phyloP scores from a whole-genome alignment of 2,888 invertebrate genomes.

The Spisula subtruncata region DNA sequence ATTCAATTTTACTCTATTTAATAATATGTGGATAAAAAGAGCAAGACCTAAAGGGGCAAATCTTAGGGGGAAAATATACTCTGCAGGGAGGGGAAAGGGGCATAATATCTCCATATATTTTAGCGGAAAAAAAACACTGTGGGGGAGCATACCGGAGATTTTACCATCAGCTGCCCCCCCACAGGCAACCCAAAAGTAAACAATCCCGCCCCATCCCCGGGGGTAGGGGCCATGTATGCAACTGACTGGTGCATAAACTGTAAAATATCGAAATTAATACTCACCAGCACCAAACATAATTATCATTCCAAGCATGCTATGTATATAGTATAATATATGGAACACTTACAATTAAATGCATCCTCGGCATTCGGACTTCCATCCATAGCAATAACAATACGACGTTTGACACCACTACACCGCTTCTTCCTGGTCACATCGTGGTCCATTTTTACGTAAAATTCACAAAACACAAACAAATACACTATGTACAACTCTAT shows the following conservation, averaged over 20 bases:
- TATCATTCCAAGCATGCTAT: neutral
- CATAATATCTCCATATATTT: too few species aligned
- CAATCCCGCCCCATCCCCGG: too few species aligned
- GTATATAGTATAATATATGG: neutral
- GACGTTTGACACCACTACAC: neutral
- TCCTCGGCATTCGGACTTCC: constrained; percentile 45
- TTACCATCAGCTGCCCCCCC: too few species aligned
- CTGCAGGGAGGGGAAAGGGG: too few species aligned
- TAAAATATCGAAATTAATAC: too few species aligned
- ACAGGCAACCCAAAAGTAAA: neutral
- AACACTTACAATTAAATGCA: constrained; percentile 45
- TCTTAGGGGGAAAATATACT: too few species aligned
- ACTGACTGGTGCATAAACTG: too few species aligned
- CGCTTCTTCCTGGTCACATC: neutral
- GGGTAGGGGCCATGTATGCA: too few species aligned
- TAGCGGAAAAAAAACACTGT: too few species aligned
- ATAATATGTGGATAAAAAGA: too few species aligned
- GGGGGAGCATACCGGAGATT: too few species aligned
- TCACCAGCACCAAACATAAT: neutral
- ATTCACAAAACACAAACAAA: neutral
- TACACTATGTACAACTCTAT: neutral
- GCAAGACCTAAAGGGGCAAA: neutral
- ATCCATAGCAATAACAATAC: constrained; percentile 42
- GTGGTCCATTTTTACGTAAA: neutral
- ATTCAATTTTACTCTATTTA: too few species aligned